Evolutionary conservation across 1,140 invertebrate genomes (phyloP).

Genomic region (Gryon sp.): DNA sequence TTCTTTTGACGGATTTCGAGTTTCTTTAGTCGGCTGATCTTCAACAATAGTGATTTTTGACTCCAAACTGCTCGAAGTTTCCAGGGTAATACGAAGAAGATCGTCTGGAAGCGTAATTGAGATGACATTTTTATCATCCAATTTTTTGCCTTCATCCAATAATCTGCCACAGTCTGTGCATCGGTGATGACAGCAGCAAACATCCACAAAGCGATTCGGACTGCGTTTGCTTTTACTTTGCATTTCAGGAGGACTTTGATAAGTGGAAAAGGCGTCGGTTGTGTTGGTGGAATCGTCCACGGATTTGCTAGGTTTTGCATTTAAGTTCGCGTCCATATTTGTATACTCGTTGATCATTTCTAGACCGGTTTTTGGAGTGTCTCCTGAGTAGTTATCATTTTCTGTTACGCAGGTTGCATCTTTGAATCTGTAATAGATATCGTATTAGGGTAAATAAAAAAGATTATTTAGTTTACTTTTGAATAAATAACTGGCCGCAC

Average conservation of each 20-base stretch:
- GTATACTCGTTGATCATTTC: conserved; percentile 67
- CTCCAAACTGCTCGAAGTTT: conserved; percentile 66
- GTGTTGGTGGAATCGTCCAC: neutral
- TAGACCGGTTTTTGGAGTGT: conserved; percentile 26
- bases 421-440: conserved; percentile 45
- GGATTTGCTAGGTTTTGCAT: conserved; percentile 42
- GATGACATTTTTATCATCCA: conserved; percentile 65
- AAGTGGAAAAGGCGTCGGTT: neutral
- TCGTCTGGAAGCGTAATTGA: conserved; percentile 72
- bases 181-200: conserved; percentile 4
- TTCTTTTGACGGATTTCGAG: conserved; percentile 16
- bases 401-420: conserved; percentile 65
- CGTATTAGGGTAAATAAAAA: neutral
- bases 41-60: conserved; percentile 69
- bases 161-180: conserved; percentile 7
- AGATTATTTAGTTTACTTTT: too few relatives aligned
- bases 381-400: conserved; percentile 50
- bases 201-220: neutral
- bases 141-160: conserved; percentile 1
- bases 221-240: conserved; percentile 8
- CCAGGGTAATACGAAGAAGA: conserved; percentile 71
- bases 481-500: too few relatives aligned
- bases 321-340: neutral
- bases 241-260: neutral
- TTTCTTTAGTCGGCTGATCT: too few relatives aligned